Evolutionary conservation across 2,113 vertebrate genomes (phyloP).

Genomic region (Prunella himalayana): DNA sequence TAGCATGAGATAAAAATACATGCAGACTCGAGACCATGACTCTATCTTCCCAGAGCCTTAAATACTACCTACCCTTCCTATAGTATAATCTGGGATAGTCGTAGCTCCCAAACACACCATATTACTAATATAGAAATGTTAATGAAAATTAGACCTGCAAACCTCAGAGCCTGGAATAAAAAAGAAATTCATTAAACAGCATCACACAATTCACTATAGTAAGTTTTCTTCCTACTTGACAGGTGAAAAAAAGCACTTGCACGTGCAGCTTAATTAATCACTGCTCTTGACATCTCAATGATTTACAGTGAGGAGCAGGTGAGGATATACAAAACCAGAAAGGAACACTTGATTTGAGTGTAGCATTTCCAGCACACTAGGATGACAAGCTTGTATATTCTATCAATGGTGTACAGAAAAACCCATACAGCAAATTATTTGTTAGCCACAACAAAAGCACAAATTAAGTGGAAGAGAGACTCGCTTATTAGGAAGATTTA

Average conservation of each 20-base stretch:
- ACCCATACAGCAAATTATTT: slow-evolving; percentile 60
- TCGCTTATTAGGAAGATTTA: slow-evolving; percentile 60
- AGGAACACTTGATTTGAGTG: slow-evolving; percentile 74
- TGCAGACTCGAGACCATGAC: rapidly evolving
- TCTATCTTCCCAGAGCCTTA: not conserved
- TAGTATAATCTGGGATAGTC: not conserved
- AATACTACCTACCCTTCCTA: not conserved
- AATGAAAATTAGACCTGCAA: slow-evolving; percentile 44
- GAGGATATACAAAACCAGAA: slow-evolving; percentile 87
- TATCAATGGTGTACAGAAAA: slow-evolving; percentile 62
- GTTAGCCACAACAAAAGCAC: slow-evolving; percentile 61
- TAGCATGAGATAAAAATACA: not conserved
- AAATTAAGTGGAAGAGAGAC: slow-evolving; percentile 57
- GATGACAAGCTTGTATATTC: slow-evolving; percentile 87
- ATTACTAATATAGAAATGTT: not conserved
- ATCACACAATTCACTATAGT: slow-evolving; percentile 62
- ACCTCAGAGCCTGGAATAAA: slow-evolving; percentile 29
- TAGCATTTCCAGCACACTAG: slow-evolving; percentile 74
- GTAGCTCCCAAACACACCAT: not conserved
- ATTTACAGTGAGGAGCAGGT: slow-evolving; percentile 96
- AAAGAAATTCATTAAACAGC: slow-evolving; percentile 60
- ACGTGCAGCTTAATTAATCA: slow-evolving; percentile 91
- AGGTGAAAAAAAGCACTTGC: slow-evolving; percentile 88
- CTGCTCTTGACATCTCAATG: slow-evolving; percentile 85
- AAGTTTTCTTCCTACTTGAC: slow-evolving; percentile 77